phyloP scores from a whole-genome alignment of 2,797 vertebrate species.

The Sorex maritimensis region DNA sequence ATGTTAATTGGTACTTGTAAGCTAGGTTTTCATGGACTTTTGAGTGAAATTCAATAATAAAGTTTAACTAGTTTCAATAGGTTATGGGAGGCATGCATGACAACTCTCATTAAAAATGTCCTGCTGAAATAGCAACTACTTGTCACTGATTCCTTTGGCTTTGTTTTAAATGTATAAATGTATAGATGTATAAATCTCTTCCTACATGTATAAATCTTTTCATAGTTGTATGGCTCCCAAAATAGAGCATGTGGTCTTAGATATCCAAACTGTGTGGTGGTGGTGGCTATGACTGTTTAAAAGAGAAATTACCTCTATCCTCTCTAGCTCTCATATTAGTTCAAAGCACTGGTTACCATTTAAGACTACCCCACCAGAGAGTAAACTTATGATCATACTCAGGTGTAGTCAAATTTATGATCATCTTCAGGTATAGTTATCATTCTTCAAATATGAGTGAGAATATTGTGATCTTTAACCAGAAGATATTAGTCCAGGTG shows the following conservation, averaged over 20 bases:
- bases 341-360: conserved; percentile 13
- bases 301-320: conserved; percentile 21
- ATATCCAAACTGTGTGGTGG: not conserved
- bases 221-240: not conserved
- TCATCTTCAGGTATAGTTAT: not conserved
- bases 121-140: not conserved
- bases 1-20: not conserved
- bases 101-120: conserved; percentile 15
- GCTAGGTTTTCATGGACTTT: not conserved
- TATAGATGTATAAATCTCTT: not conserved
- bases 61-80: not conserved
- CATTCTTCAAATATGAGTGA: conserved; percentile 11
- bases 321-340: not conserved
- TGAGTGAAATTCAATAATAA: not conserved
- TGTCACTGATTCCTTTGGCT: not conserved
- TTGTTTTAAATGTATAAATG: not conserved
- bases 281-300: not conserved
- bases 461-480: not conserved
- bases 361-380: not conserved
- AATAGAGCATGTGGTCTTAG: not conserved
- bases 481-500: not conserved
- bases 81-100: not conserved
- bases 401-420: not conserved
- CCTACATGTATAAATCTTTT: not conserved
- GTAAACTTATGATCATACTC: not conserved